Evolutionary conservation across 2,888 invertebrate genomes (phyloP), one percentile per base, ranked within the genome.

Genomic region (Troglohyphantes excavatus): DNA sequence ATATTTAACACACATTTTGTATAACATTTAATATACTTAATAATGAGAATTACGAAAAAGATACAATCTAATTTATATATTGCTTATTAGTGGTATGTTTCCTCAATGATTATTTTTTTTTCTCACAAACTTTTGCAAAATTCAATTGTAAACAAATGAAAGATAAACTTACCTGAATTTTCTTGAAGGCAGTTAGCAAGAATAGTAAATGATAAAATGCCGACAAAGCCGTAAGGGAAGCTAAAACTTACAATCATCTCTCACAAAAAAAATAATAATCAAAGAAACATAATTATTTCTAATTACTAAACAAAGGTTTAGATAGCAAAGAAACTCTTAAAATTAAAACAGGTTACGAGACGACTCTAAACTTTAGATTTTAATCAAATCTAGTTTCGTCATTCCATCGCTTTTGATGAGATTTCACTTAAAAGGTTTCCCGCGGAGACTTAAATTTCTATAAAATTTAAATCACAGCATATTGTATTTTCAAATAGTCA

Each of bases 211-310:
- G 76, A 90, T 70, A 90, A 84, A 72, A 84, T 68, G 72, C 84
- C 63, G 65, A 90, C 67, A 76, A 84, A 43, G 89, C 78, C 83
- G 84, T 53, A 78, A 83, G 72, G 89, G 75, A 78, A 84, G 78
- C 78, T 76, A 78, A 72, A 79, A 84, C 83, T 70, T 72, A 90
- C 83, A 83, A 79, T 84, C 89, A 90, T 90, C 65, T 83, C 89
- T 90, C 72, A 63, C 65, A 79, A 68, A 75, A 65, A 33, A 29
- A 75, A 70, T 75, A 88, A 79, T 27, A 89, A 73, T 33, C 88
- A 89, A 82, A 89, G 27, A 61, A 82, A 82, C 59, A 72, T 81
- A 82, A 72, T 61, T 83, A 68, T 59, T 61, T 73, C 43, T 21
- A 43, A 65, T 73, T 63, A n/a, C 29, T 46, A 73, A 65, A 83